These are phyloP conservation scores for Balanococcus diminutus DNA, from an alignment of 2,888 invertebrate genomes.

Conservation along the genomic window DNA sequence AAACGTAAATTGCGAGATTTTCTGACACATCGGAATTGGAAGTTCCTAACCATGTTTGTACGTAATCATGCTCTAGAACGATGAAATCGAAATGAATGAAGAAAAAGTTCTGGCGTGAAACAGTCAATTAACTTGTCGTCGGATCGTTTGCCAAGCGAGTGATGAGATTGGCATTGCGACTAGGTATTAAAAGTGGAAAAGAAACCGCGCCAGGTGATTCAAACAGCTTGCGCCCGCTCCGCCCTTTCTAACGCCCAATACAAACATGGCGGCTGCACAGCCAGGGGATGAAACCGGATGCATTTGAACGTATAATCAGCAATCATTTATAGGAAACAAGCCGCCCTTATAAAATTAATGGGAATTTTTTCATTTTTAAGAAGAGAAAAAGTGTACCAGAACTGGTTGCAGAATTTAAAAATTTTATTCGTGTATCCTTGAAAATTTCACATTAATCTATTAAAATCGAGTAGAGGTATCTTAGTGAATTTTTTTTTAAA, in stretches of 20 bases:
- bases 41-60: slow-evolving; percentile 30
- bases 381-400: slow-evolving; percentile 15
- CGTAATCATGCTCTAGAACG: neutral
- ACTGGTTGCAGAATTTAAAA: neutral
- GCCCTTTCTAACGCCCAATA: slow-evolving; percentile 38
- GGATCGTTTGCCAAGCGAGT: slow-evolving; percentile 51
- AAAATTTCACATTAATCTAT: neutral
- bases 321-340: slow-evolving; percentile 40
- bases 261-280: slow-evolving; percentile 46
- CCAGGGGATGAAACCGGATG: slow-evolving; percentile 51
- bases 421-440: neutral
- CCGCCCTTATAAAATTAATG: slow-evolving; percentile 50
- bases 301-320: slow-evolving; percentile 51
- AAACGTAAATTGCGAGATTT: slow-evolving; percentile 17
- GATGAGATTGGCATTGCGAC: slow-evolving; percentile 51
- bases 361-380: neutral
- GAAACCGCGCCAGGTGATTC: slow-evolving; percentile 48
- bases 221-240: slow-evolving; percentile 51
- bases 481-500: too few species aligned
- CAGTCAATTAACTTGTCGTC: slow-evolving; percentile 54
- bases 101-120: slow-evolving; percentile 48
- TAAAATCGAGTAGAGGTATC: neutral
- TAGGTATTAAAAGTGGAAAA: neutral
- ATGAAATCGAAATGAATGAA: slow-evolving; percentile 17
- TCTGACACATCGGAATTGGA: slow-evolving; percentile 19